Evolutionary conservation across 2,888 invertebrate species (phyloP).

Genomic region (Morpho helenor): DNA sequence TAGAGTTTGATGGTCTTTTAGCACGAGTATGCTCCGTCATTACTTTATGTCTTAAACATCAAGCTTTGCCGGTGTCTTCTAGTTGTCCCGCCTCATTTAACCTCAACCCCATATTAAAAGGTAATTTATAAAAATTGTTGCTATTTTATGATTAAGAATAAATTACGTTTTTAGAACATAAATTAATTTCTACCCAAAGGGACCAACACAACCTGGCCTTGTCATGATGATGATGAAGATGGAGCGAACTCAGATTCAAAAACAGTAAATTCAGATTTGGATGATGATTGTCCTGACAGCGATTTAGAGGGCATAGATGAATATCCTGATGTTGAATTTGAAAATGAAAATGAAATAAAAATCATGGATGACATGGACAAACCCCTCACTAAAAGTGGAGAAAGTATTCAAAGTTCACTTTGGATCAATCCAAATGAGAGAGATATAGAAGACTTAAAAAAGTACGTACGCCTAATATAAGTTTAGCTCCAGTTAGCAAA

Average conservation of each 20-base stretch:
- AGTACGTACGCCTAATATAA: conserved; percentile 37
- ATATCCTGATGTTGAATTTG: conserved; percentile 59
- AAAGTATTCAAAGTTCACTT: conserved; percentile 58
- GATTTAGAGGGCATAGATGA: conserved; percentile 59
- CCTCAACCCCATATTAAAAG: conserved; percentile 67
- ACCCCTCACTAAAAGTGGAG: conserved; percentile 45
- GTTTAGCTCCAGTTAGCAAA: no score
- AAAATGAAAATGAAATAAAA: conserved; percentile 52
- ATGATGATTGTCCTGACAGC: conserved; percentile 56
- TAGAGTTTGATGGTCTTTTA: conserved; percentile 80
- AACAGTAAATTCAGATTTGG: conserved; percentile 61
- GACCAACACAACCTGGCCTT: conserved; percentile 67
- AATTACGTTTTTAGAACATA: no score
- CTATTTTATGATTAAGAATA: no score
- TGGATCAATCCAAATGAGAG: conserved; percentile 74
- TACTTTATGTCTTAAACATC: conserved; percentile 83
- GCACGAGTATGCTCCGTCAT: conserved; percentile 84
- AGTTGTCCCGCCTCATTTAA: conserved; percentile 74
- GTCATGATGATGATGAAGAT: conserved; percentile 70
- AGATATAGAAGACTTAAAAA: conserved; percentile 77
- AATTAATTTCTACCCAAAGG: conserved; percentile 35
- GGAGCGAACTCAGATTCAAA: conserved; percentile 67
- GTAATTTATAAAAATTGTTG: conserved; percentile 32
- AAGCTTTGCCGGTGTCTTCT: conserved; percentile 80
- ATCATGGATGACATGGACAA: conserved; percentile 50